Evolutionary conservation across 2,888 invertebrate genomes (phyloP).

Genomic region (Crocallis elinguaria): DNA sequence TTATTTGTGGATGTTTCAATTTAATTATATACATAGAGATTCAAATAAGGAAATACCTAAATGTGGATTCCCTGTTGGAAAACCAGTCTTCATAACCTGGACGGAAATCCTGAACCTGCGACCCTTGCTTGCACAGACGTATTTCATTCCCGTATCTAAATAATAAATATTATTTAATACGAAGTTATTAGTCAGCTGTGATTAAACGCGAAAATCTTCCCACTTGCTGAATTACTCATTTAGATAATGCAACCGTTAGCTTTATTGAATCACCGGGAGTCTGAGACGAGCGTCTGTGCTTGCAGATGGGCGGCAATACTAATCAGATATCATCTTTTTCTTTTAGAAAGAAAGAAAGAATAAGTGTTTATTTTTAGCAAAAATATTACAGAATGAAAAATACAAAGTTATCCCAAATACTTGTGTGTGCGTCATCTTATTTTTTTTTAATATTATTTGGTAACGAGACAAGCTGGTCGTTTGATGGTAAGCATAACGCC

Average conservation of each 20-base stretch:
- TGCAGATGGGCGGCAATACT: slow-evolving; percentile 39
- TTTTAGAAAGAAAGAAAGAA: too few relatives aligned
- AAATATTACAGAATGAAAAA: too few relatives aligned
- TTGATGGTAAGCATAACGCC: too few relatives aligned
- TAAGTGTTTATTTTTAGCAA: too few relatives aligned
- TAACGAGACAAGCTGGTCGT: too few relatives aligned
- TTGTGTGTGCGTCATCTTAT: too few relatives aligned
- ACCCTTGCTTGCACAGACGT: slow-evolving; percentile 48
- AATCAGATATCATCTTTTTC: neutral
- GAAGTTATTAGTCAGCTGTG: slow-evolving; percentile 63
- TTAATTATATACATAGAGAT: too few relatives aligned
- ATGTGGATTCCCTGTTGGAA: neutral
- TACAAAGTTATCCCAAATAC: too few relatives aligned
- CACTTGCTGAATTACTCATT: slow-evolving; percentile 68
- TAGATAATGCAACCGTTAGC: slow-evolving; percentile 70
- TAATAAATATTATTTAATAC: slow-evolving; percentile 45
- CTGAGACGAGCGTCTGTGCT: slow-evolving; percentile 18
- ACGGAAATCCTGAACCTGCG: slow-evolving; percentile 50
- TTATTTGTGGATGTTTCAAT: too few relatives aligned
- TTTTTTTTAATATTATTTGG: too few relatives aligned
- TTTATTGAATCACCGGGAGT: slow-evolving; percentile 61
- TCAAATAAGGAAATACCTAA: too few relatives aligned
- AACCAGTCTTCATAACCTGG: slow-evolving; percentile 18
- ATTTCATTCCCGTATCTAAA: slow-evolving; percentile 38
- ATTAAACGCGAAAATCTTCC: slow-evolving; percentile 64